A percentile compares a stretch with the other conserved stretches of the same genome.
Evolutionary conservation across 2,888 invertebrate species (phyloP).

Genomic region (Corbicula japonica): DNA sequence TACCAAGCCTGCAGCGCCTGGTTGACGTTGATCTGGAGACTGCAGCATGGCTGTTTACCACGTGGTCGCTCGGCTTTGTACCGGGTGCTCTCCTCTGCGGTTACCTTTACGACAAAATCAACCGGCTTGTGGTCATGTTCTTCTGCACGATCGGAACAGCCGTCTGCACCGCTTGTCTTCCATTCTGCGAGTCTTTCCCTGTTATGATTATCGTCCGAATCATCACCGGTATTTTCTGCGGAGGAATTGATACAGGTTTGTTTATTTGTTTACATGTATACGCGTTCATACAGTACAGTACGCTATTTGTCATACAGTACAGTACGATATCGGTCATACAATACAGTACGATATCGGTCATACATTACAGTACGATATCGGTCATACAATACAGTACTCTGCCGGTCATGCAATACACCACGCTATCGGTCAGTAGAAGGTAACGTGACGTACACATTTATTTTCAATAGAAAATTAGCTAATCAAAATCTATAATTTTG

Average conservation of each 20-base stretch:
- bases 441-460: no score
- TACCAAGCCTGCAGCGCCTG: constrained; percentile 53
- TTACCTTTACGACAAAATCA: constrained; percentile 46
- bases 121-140: constrained; percentile 51
- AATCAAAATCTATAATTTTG: no score
- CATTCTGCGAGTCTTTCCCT: constrained; percentile 42
- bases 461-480: no score
- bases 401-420: no score
- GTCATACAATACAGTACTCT: no score
- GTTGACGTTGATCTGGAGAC: constrained; percentile 44
- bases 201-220: constrained; percentile 45
- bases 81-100: constrained; percentile 51
- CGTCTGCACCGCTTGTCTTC: constrained; percentile 28
- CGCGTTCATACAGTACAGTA: no score
- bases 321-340: no score
- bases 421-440: no score
- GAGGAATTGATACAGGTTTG: constrained; percentile 58
- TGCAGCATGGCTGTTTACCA: constrained; percentile 60
- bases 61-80: constrained; percentile 55
- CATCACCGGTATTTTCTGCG: constrained; percentile 47
- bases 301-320: no score
- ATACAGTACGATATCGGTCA: no score
- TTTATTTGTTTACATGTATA: neutral
- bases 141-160: constrained; percentile 25
- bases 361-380: no score